phyloP scores from a whole-genome alignment of 1,140 invertebrate genomes.

The Nasonia longicornis region DNA sequence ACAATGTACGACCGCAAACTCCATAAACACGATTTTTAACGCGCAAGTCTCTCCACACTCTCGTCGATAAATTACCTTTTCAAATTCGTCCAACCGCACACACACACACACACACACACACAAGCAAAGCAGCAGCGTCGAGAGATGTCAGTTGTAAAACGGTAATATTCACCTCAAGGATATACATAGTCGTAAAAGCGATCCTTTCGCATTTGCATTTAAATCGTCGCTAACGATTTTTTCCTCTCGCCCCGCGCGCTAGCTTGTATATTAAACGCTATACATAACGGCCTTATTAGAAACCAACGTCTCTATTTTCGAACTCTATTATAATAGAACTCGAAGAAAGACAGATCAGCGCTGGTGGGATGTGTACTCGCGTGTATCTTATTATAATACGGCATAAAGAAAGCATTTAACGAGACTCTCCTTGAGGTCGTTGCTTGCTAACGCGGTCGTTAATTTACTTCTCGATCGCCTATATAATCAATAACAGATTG shows the following conservation, averaged over 20 bases:
- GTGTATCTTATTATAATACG: slow-evolving; percentile 7
- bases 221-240: slow-evolving; percentile 22
- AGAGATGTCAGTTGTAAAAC: slow-evolving; percentile 1
- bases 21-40: background rate
- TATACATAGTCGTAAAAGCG: slow-evolving; percentile 27
- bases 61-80: slow-evolving; percentile 2
- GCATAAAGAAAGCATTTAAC: slow-evolving; percentile 34
- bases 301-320: background rate
- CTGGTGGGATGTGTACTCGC: background rate
- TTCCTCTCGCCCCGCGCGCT: background rate
- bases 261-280: background rate
- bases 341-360: background rate
- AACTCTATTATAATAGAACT: background rate
- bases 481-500: slow-evolving; percentile 37
- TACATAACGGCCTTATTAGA: slow-evolving; percentile 26
- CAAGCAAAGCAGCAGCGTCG: background rate
- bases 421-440: background rate
- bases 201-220: slow-evolving; percentile 35
- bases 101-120: no score
- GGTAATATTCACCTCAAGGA: slow-evolving; percentile 13
- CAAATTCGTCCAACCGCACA: slow-evolving; percentile 6
- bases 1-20: background rate
- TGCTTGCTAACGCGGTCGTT: background rate
- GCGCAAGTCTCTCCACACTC: background rate
- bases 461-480: slow-evolving; percentile 34